These are phyloP conservation scores for Corythucha ciliata DNA, from an alignment of 2,888 invertebrate genomes.

Conservation along the genomic window DNA sequence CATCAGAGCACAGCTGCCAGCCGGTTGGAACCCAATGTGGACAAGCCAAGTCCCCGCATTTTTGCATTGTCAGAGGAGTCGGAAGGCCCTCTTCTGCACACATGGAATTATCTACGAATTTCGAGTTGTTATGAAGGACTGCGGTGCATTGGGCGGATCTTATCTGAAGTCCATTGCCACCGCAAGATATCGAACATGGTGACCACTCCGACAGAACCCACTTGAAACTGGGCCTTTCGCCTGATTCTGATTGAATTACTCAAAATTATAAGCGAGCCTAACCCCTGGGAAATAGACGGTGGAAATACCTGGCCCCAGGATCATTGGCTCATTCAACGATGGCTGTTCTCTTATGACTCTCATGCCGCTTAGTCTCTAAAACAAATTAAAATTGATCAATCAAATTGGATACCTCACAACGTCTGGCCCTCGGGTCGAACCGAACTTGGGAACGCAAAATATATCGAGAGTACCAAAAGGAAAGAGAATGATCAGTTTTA, in stretches of 20 bases:
- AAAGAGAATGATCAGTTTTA: no score
- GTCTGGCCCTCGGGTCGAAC: no score
- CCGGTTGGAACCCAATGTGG: constrained; percentile 61
- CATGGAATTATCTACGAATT: constrained; percentile 53
- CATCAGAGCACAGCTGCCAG: constrained; percentile 63
- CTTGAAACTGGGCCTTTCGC: constrained; percentile 53
- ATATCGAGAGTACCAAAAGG: no score
- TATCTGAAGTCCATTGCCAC: constrained; percentile 60
- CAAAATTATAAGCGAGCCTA: not conserved
- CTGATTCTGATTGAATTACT: constrained; percentile 37
- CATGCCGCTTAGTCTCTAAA: constrained; percentile 62
- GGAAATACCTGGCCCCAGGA: constrained; percentile 17
- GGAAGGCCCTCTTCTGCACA: constrained; percentile 62
- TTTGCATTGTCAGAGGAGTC: constrained; percentile 53
- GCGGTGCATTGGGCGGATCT: constrained; percentile 65
- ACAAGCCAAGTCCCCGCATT: constrained; percentile 59
- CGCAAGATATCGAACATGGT: constrained; percentile 73
- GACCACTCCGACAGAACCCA: constrained; percentile 83
- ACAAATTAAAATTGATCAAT: no score
- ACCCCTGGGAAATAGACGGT: no score
- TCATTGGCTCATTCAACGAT: constrained; percentile 22
- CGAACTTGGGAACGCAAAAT: no score
- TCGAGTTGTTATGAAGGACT: constrained; percentile 48
- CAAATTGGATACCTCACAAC: no score
- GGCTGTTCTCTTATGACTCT: constrained; percentile 45